Evolutionary conservation across 2,113 vertebrate species (phyloP), one percentile per base, ranked within the genome.

Genomic region (Cranoglanis bouderius): DNA sequence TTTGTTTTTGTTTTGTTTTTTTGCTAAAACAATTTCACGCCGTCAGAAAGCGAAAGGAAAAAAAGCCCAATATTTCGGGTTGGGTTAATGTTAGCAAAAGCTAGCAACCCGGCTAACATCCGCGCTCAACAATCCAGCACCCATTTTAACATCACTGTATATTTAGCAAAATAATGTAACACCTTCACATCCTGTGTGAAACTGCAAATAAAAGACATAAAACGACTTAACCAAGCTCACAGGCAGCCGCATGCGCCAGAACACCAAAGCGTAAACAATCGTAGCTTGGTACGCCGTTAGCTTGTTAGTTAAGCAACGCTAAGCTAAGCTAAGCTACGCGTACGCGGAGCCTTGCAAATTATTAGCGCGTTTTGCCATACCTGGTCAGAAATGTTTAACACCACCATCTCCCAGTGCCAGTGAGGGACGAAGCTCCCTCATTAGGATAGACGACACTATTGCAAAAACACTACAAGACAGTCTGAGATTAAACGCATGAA

Each of bases 361-460:
- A 46, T 59, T 40, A 49, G 29, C 46, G 46, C 82, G 1, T 10
- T 86, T 21, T 91, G 92, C 97, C 97, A 97, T 98, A 98, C 97
- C 97, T 98, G 97, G 94, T 98, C 97, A 93, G 96, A 96, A 93
- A 98, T 97, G 93, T 95, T 96, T 95, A 97, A 96, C 93, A 97
- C 94, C 94, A 97, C 97, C 97, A 98, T 98, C 94, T 96, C 95
- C 94, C 92, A 94, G 93, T 93, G 92, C 95, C 94, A 96, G 94
- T 95, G 94, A 90, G 94, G 97, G 97, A 96, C 97, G 92, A 94
- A 95, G 92, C 93, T 95, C 94, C 95, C 94, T 96, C 96, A 96
- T 96, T 93, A 92, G 94, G 93, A 94, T 91, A 43, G 86, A 89
- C 81, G 53, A 24, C 51, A 43, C 63, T 70, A 7, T 43, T 57